These are phyloP conservation scores for Sarcophaga rosellei DNA, from an alignment of 2,888 invertebrate genomes.

Conservation along the genomic window DNA sequence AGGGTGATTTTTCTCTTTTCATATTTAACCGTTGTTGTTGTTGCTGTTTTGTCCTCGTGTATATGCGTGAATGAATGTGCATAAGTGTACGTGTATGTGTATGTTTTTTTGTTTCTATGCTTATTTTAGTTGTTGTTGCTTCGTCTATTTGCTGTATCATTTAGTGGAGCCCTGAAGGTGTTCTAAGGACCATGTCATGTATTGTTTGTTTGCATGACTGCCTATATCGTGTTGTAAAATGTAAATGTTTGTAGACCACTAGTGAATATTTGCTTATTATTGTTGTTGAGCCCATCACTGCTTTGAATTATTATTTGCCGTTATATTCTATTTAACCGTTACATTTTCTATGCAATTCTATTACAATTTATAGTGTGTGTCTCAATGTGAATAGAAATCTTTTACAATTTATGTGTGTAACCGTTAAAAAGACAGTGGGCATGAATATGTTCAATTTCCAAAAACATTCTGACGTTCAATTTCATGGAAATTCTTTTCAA, in stretches of 20 bases:
- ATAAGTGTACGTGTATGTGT: slow-evolving; percentile 10
- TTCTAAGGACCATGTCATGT: slow-evolving; percentile 37
- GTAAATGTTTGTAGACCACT: slow-evolving; percentile 47
- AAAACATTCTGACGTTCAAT: no score
- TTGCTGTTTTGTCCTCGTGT: background rate
- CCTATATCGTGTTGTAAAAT: background rate
- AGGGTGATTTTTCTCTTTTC: slow-evolving; percentile 71
- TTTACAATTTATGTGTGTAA: slow-evolving; percentile 36
- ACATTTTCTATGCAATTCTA: slow-evolving; percentile 38
- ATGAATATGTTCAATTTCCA: background rate
- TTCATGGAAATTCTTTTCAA: no score
- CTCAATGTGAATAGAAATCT: slow-evolving; percentile 19
- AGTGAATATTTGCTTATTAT: slow-evolving; percentile 38
- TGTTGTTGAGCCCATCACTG: background rate
- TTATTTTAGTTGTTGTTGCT: background rate
- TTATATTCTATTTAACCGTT: slow-evolving; percentile 27
- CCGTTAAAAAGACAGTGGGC: slow-evolving; percentile 12
- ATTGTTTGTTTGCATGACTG: slow-evolving; percentile 11
- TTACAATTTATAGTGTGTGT: slow-evolving; percentile 45
- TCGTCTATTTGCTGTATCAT: slow-evolving; percentile 36
- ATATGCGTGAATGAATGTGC: background rate
- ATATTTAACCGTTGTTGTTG: slow-evolving; percentile 44
- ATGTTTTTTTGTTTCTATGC: background rate
- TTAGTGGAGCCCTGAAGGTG: slow-evolving; percentile 61
- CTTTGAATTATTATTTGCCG: background rate